Evolutionary conservation across 2,113 vertebrate genomes (phyloP), one percentile per base, ranked within the genome.

Genomic region (Anoplopoma fimbria): DNA sequence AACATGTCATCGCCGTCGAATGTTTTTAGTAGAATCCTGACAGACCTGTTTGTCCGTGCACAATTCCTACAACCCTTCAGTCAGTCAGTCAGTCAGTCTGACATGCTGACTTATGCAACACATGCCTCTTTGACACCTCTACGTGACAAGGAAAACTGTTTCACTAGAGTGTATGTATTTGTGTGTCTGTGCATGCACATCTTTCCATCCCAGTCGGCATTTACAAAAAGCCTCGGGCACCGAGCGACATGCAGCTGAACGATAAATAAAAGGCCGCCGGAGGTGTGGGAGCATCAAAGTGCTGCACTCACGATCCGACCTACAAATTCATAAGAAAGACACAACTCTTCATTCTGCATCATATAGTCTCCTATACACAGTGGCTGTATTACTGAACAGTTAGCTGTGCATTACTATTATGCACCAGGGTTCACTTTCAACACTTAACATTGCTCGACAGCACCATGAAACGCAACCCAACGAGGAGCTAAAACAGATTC

Each of bases 21-120:
- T 17, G 38, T 25, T 40, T 42, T 27, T 27, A 65, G 63, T 29
- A 27, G 47, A 19, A 29, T n/a, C 67, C 76, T 63, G 76, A 68
- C 8, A n/a, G 83, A 80, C 71, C 49, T 10, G 70, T 83, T 69
- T 53, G 34, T 68, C 31, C 14, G 68, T 25, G 19, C 9, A 72
- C 1, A 51, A 51, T 47, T 47, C 45, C 49, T 21, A 8, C 49
- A 27, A 62, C 15, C 58, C 14, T 17, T 42, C 21, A 62, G 27
- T 45, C n/a, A 9, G 70, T 49, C 27, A 61, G 57, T n/a, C n/a
- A n/a, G 55, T 74, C n/a, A 9, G 70, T 49, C 27, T 67, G 57
- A 36, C 1, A 57, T 33, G 23, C 69, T 33, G n/a, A 34, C 40
- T 72, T 79, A 57, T 14, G n/a, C 53, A 79, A 70, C 42, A 60